phyloP scores from a whole-genome alignment of 2,113 vertebrate species.

The Nicator chloris region DNA sequence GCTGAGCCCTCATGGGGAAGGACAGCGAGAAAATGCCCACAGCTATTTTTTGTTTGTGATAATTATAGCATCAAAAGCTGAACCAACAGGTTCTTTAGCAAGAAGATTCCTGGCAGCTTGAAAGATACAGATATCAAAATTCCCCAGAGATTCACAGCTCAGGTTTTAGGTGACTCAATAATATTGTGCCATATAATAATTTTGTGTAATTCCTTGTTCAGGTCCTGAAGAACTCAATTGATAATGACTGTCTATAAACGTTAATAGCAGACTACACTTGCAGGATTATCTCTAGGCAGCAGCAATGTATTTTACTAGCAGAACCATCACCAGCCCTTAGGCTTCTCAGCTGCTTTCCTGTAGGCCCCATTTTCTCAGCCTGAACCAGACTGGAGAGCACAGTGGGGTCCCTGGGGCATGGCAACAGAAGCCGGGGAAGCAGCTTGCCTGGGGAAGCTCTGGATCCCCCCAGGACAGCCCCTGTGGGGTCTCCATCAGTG shows the following conservation, averaged over 20 bases:
- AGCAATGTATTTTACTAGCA: neutral
- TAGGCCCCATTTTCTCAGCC: neutral
- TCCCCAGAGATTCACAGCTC: neutral
- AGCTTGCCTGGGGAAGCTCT: fast-evolving
- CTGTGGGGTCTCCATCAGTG: neutral
- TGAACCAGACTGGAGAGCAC: neutral
- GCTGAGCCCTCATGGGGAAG: neutral
- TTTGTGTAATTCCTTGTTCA: neutral
- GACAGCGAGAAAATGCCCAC: neutral
- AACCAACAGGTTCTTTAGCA: conserved; percentile 46
- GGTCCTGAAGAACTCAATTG: conserved; percentile 11
- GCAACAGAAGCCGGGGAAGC: neutral
- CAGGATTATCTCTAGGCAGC: conserved; percentile 2
- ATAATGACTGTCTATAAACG: neutral
- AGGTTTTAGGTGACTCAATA: conserved; percentile 8
- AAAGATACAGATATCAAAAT: conserved; percentile 34
- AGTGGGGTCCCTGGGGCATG: fast-evolving
- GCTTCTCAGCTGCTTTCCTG: neutral
- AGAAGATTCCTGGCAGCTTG: conserved; percentile 12
- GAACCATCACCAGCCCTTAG: neutral
- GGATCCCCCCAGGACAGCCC: neutral
- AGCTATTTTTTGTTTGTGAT: neutral
- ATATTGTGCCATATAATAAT: neutral
- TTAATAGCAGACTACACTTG: conserved; percentile 18
- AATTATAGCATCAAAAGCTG: conserved; percentile 24